Percentiles rank a stretch among this genome's conserved stretches.
Conservation (phyloP, 2,888 invertebrate species). For the Tiliacea aurago region DNA sequence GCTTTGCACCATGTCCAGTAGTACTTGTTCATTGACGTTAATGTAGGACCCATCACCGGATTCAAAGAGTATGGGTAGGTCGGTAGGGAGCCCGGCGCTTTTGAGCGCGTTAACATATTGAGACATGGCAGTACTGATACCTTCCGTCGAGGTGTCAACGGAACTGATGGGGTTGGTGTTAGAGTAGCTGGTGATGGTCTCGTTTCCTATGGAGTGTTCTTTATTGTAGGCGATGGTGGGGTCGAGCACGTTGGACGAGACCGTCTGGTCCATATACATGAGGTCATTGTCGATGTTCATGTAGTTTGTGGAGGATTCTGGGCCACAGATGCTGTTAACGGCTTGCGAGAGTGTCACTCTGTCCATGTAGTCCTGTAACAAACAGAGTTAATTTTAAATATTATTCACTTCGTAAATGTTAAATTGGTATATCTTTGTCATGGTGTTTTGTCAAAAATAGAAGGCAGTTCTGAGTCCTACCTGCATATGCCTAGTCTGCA, state of each 20-base stretch:
- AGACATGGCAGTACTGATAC: constrained; percentile 85
- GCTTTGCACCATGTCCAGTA: constrained; percentile 89
- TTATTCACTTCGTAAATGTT: neutral
- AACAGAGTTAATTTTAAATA: neutral
- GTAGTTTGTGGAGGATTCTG: constrained; percentile 80
- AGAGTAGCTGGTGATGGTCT: constrained; percentile 80
- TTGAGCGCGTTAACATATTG: constrained; percentile 88
- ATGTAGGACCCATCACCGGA: constrained; percentile 92
- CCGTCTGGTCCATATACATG: constrained; percentile 85
- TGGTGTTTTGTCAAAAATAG: neutral
- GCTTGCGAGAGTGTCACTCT: constrained; percentile 86
- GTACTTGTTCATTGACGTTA: constrained; percentile 92
- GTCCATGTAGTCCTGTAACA: constrained; percentile 86
- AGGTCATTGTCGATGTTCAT: constrained; percentile 85
- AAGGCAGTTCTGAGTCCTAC: constrained; percentile 60
- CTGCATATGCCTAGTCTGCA: constrained; percentile 86
- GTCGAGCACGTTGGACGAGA: constrained; percentile 80
- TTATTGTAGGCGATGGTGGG: constrained; percentile 79
- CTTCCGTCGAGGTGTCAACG: constrained; percentile 72
- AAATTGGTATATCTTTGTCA: neutral
- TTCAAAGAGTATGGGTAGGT: constrained; percentile 91
- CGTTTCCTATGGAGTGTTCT: constrained; percentile 76
- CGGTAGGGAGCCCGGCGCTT: constrained; percentile 86
- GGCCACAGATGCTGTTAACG: constrained; percentile 86
- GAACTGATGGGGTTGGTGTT: constrained; percentile 74